Evolutionary conservation across 2,797 vertebrate genomes (phyloP).

Genomic region (Aulostomus chinensis): DNA sequence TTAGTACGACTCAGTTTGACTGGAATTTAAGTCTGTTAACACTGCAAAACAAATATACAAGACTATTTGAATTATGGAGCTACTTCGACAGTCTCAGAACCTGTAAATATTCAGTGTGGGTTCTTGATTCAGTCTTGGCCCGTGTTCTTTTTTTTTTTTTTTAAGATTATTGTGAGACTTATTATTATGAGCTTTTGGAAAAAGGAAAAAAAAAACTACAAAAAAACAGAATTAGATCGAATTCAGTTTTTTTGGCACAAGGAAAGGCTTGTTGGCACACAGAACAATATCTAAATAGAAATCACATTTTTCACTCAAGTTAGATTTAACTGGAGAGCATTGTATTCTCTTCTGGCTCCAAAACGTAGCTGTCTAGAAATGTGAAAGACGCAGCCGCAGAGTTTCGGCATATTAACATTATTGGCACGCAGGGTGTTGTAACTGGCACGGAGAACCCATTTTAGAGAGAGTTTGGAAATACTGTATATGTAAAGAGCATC

Average conservation of each 20-base stretch:
- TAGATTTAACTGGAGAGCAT: conserved; percentile 75
- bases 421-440: conserved; percentile 69
- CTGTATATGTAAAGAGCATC: conserved; percentile 62
- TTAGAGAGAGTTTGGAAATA: conserved; percentile 63
- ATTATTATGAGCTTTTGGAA: conserved; percentile 50
- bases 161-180: conserved; percentile 66
- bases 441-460: conserved; percentile 69
- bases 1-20: conserved; percentile 52
- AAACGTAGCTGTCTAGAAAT: conserved; percentile 64
- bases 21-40: conserved; percentile 67
- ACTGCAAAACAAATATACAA: conserved; percentile 58
- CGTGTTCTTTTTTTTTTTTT: conserved; percentile 29
- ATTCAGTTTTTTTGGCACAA: conserved; percentile 68
- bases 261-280: conserved; percentile 58
- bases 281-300: conserved; percentile 76
- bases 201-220: too few species aligned
- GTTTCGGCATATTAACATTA: conserved; percentile 71
- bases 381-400: conserved; percentile 63
- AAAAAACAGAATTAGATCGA: conserved; percentile 66
- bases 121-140: conserved; percentile 62
- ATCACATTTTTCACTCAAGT: conserved; percentile 75
- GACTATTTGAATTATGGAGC: conserved; percentile 60
- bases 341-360: conserved; percentile 69
- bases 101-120: conserved; percentile 59
- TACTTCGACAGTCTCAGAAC: conserved; percentile 53